These are phyloP conservation scores for Glyptemys insculpta DNA, from an alignment of 2,797 vertebrate genomes.

Conservation along the genomic window DNA sequence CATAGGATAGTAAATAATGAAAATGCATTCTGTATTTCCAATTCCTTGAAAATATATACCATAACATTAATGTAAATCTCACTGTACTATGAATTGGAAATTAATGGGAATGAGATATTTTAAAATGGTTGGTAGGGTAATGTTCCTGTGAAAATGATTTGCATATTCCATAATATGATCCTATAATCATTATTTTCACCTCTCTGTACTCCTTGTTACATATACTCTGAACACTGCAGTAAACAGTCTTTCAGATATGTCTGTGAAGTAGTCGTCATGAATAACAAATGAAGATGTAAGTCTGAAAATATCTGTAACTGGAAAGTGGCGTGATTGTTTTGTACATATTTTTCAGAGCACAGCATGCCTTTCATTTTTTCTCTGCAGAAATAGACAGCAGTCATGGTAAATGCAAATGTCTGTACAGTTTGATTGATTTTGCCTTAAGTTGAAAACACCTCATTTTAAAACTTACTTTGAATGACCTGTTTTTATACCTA, in stretches of 20 bases:
- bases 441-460: not conserved
- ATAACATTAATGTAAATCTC: not conserved
- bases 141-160: not conserved
- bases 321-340: fast-evolving
- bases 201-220: not conserved
- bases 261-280: not conserved
- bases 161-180: not conserved
- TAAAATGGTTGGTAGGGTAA: not conserved
- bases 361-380: not conserved
- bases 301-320: not conserved
- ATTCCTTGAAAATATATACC: not conserved
- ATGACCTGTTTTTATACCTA: not conserved
- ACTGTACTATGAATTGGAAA: not conserved
- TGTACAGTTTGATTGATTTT: not conserved
- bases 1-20: not conserved
- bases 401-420: not conserved
- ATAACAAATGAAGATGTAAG: not conserved
- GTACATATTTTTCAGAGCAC: not conserved
- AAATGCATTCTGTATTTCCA: not conserved
- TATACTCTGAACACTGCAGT: not conserved
- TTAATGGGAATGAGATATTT: not conserved
- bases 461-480: not conserved
- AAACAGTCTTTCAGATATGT: not conserved
- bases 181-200: not conserved
- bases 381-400: not conserved